These are phyloP conservation scores for Loripinus fragilis DNA, from an alignment of 2,888 invertebrate species.

Conservation along the genomic window DNA sequence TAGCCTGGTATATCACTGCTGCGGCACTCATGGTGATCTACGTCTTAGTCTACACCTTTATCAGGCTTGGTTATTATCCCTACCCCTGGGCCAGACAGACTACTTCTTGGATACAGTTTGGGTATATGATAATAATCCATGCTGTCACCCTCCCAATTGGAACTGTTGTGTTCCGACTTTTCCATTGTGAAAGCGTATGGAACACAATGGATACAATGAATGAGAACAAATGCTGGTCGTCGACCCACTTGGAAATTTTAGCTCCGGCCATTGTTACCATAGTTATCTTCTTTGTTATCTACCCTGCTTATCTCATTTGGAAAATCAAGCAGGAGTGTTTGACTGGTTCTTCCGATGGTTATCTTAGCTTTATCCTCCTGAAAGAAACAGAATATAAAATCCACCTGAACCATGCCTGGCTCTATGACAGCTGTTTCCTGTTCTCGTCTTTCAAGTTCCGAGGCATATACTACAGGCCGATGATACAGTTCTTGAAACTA, in stretches of 20 bases:
- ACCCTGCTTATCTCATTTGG: slow-evolving; percentile 75
- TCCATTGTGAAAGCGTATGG: slow-evolving; percentile 70
- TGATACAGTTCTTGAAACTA: slow-evolving; percentile 69
- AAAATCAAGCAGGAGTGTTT: slow-evolving; percentile 70
- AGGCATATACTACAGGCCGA: slow-evolving; percentile 73
- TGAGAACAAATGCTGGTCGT: slow-evolving; percentile 66
- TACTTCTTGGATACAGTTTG: slow-evolving; percentile 74
- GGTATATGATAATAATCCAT: slow-evolving; percentile 69
- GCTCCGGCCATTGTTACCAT: slow-evolving; percentile 64
- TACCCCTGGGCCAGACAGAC: slow-evolving; percentile 66
- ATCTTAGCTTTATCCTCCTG: slow-evolving; percentile 78
- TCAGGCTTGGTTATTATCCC: slow-evolving; percentile 67
- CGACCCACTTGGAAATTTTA: slow-evolving; percentile 74
- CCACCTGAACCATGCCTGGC: slow-evolving; percentile 78
- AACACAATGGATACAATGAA: slow-evolving; percentile 74
- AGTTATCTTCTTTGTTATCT: slow-evolving; percentile 68
- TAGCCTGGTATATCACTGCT: slow-evolving; percentile 69
- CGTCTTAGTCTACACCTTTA: slow-evolving; percentile 59
- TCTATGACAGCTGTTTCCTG: slow-evolving; percentile 73
- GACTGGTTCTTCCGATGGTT: slow-evolving; percentile 69
- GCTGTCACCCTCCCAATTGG: slow-evolving; percentile 76
- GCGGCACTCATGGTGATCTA: slow-evolving; percentile 56
- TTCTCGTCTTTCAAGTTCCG: slow-evolving; percentile 78
- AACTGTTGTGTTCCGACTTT: slow-evolving; percentile 67
- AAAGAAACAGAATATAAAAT: slow-evolving; percentile 80